These are phyloP conservation scores for Lanistes nyassanus DNA, from an alignment of 1,140 invertebrate genomes.

Conservation along the genomic window DNA sequence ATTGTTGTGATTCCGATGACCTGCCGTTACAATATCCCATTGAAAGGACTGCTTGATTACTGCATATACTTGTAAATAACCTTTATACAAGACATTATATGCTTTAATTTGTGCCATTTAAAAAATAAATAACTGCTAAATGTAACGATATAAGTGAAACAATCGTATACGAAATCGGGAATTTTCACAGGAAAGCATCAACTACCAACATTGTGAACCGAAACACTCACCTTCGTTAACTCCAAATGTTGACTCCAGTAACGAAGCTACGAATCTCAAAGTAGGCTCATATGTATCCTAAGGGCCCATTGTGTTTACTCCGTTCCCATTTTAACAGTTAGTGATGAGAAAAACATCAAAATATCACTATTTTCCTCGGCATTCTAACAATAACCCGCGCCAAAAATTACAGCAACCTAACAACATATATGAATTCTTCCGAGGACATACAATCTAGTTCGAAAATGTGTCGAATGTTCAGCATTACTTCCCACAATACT, in stretches of 20 bases:
- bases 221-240: constrained; percentile 34
- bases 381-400: constrained; percentile 56
- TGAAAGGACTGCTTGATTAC: too few relatives aligned
- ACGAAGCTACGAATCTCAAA: constrained; percentile 9
- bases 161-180: too few relatives aligned
- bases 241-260: constrained; percentile 15
- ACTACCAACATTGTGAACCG: constrained; percentile 30
- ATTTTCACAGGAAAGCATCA: not conserved
- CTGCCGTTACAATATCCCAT: too few relatives aligned
- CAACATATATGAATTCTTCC: constrained; percentile 29
- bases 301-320: constrained; percentile 27
- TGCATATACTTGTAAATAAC: too few relatives aligned
- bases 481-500: not conserved
- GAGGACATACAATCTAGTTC: constrained; percentile 29
- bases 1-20: too few relatives aligned
- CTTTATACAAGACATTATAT: too few relatives aligned
- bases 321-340: constrained; percentile 28
- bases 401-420: constrained; percentile 54
- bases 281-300: constrained; percentile 24
- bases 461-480: not conserved
- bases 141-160: too few relatives aligned
- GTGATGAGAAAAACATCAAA: constrained; percentile 27
- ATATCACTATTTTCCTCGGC: constrained; percentile 33
- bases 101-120: too few relatives aligned
- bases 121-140: too few relatives aligned